Evolutionary conservation across 2,888 invertebrate genomes (phyloP), one percentile per base, ranked within the genome.

Genomic region (Mayetiola destructor): DNA sequence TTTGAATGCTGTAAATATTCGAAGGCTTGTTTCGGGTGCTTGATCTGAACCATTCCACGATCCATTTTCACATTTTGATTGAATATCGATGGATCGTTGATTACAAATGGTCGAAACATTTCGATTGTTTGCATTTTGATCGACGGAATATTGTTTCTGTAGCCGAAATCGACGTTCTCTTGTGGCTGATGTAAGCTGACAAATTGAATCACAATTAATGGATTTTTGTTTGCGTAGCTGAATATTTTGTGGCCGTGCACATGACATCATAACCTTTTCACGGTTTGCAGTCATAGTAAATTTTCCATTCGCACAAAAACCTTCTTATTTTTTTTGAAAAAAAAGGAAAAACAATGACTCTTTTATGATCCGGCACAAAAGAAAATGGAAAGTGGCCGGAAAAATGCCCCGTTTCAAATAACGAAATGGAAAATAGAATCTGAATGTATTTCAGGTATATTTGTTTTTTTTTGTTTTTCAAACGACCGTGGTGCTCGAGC

Each of bases 21-120:
- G 55, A 14, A 55, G n/a, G 23, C 55, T 55, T 20, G 55, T 36
- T 23, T 55, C 55, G 8, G 55, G 54, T 54, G 42, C 10, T 42
- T 21, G n/a, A 14, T 20, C 18, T 30, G 18, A 20, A 16, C n/a
- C 14, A 9, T 20, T 16, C 53, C 53, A 53, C 8, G 30, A 32
- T n/a, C 48, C 48, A 27, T 27, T 48, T 10, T 40, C 23, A 4
- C 21, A 52, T 29, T 52, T 2, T 52, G 48, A n/a, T 16, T 16
- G n/a, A 27, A 20, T 23, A 16, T 52, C 29, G 2, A 4, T 12
- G 2, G 29, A 30, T 32, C 53, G 53, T 30, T 53, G 16, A n/a
- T n/a, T n/a, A n/a, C n/a, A n/a, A n/a, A n/a, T n/a, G 20, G 16
- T 12, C 2, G 53, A 18, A 20, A 16, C 5, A 16, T 20, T 20